Base-by-base conservation (phyloP, 2,888 invertebrate species). In the Lapara coniferarum region DNA sequence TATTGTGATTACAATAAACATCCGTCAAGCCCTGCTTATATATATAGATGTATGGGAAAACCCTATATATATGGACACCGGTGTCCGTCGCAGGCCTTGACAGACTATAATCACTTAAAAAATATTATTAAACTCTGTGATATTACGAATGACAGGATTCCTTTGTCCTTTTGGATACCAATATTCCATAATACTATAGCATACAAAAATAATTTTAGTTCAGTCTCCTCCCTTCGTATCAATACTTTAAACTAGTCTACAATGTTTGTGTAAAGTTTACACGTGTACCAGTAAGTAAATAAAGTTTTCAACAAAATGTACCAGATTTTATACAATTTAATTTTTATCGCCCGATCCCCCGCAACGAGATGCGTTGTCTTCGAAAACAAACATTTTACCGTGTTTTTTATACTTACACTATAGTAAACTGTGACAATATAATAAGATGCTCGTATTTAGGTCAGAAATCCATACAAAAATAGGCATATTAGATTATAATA, bases 281-380 rank as follows among this genome's bases (percentile, higher is more conserved):
- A 75, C 72, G 49, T 46, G 63, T 63, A 49, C 55, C 1, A 16
- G 53, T 46, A 57, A 37, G 13, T 49, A 63, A 49, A 63, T 63
- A 13, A 46, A 25, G 19, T 75, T 77, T 76, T 75, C 76, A 79
- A 79, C 79, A 79, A 82, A 78, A 77, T 75, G 74, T 73, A 75
- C 76, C 82, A 83, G 80, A 85, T 84, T 86, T 82, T 76, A 78
- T 80, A 83, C 80, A 79, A 81, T 80, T 63, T 19, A 19, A 63
- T 5, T 84, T 81, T 84, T 77, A 58, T 70, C 37, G 71, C 12
- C 57, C 71, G 73, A 71, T 79, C 85, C 80, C 84, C 84, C 85
- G 81, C 85, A 79, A 79, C 73, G 81, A 75, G 69, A 63, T 73
- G 72, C 79, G 81, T 80, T 83, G 63, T 63, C 63, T 77, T 80